Evolutionary conservation across 2,113 vertebrate species (phyloP), one percentile per base, ranked within the genome.

Genomic region (Poeciliopsis prolifica): DNA sequence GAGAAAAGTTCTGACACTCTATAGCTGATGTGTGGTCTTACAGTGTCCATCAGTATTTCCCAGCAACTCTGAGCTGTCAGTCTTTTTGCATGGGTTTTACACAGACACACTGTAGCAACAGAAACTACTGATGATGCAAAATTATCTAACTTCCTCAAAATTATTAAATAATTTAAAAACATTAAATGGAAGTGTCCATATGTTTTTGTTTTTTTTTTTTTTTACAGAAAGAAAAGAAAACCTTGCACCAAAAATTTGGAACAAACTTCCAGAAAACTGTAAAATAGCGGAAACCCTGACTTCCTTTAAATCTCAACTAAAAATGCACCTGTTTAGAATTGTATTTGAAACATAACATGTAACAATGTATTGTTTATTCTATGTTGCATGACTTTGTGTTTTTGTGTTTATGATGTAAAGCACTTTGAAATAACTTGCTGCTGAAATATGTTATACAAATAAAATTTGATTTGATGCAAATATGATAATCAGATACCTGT

Each of bases 41-140:
- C 26, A 26, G 65, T 67, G 42, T 40, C 65, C 35, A 24, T 67
- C 65, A 67, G 42, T 40, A 28, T 67, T 67, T 67, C 33, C 65
- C n/a, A 67, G 26, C 14, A 66, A 40, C 65, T 66, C 13, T 42
- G 37, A 7, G 37, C 37, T 40, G 65, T 66, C 65, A 66, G 26
- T n/a, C 37, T 42, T n/a, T 66, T 15, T 26, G 24, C 26, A 65
- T 29, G 31, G 31, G 31, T 24, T n/a, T 11, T 24, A 42, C 24
- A 13, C n/a, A 15, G 37, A 66, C 22, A 13, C 13, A 44, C 35
- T 37, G 35, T 40, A 66, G 37, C 5, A 24, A 35, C 22, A 65
- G 33, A 4, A 64, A 10, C 30, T 24, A 33, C n/a, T 26, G 24
- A n/a, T 42, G 37, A n/a, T 42, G n/a, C 65, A 29, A 66, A 42